A percentile compares a stretch with the other conserved stretches of the same genome.
phyloP scores from a whole-genome alignment of 2,888 invertebrate species.

The Drepanosiphum platanoidis region DNA sequence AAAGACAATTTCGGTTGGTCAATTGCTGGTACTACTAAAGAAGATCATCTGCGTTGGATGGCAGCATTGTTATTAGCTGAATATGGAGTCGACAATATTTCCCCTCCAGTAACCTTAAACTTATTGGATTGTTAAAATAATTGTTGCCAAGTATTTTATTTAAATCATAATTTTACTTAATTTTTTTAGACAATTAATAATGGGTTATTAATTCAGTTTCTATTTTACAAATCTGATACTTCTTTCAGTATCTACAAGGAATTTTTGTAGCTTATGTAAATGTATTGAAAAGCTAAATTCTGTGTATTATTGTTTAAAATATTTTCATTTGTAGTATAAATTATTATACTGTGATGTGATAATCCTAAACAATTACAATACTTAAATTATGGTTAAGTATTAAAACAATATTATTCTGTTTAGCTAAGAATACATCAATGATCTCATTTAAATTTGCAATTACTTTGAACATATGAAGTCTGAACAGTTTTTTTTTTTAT shows the following conservation, averaged over 20 bases:
- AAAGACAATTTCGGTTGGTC: constrained; percentile 83
- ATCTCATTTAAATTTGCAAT: constrained; percentile 46
- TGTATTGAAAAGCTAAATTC: background rate
- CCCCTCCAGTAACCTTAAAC: constrained; percentile 63
- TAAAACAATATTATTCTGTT: constrained; percentile 8
- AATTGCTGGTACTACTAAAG: constrained; percentile 79
- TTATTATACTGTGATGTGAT: background rate
- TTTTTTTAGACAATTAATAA: background rate
- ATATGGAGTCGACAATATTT: constrained; percentile 69
- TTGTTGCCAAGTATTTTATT: constrained; percentile 22
- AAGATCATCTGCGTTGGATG: constrained; percentile 82
- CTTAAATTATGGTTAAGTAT: constrained; percentile 28
- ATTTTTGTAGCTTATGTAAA: background rate
- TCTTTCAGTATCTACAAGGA: background rate
- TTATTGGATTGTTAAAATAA: constrained; percentile 57
- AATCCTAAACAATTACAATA: background rate
- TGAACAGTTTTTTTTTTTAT: constrained; percentile 21
- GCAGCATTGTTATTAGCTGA: constrained; percentile 81
- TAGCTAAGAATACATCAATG: constrained; percentile 1
- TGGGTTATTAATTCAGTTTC: background rate
- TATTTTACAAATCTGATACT: background rate
- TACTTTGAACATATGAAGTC: background rate
- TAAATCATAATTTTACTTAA: constrained; percentile 24
- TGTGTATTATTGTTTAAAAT: constrained; percentile 7
- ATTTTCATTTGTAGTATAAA: background rate